Percentiles rank a stretch among this genome's conserved stretches.
Evolutionary conservation across 2,113 vertebrate species (phyloP).

Genomic region (Leptobrachium ailaonicum): DNA sequence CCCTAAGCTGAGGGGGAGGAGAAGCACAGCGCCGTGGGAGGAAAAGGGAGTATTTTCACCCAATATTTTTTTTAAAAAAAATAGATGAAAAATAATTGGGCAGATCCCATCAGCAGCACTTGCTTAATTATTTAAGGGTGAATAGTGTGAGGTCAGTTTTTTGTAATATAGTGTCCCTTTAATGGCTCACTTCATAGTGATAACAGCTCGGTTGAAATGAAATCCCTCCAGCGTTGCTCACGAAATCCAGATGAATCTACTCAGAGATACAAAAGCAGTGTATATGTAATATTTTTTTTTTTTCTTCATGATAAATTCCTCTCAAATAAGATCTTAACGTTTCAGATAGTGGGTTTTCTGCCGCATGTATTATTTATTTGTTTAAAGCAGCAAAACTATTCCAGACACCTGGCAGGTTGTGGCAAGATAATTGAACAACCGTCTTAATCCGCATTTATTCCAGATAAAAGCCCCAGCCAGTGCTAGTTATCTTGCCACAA

Average conservation of each 20-base stretch:
- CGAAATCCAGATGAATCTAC: neutral
- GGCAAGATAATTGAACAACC: slow-evolving; percentile 28
- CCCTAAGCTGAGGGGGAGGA: too few species aligned
- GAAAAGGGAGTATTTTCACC: too few species aligned
- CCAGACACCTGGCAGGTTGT: slow-evolving; percentile 28
- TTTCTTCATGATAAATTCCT: neutral
- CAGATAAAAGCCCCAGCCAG: slow-evolving; percentile 16
- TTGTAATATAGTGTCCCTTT: too few species aligned
- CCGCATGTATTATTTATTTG: neutral
- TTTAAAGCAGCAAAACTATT: slow-evolving; percentile 15
- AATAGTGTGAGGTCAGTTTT: too few species aligned
- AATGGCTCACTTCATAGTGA: too few species aligned
- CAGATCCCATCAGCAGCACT: too few species aligned
- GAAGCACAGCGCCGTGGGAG: too few species aligned
- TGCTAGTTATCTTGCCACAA: slow-evolving; percentile 28
- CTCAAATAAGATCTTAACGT: neutral
- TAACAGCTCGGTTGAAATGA: too few species aligned
- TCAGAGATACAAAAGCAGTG: neutral
- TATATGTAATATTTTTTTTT: neutral
- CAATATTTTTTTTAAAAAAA: too few species aligned
- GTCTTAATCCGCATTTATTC: slow-evolving; percentile 38
- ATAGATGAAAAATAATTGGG: too few species aligned
- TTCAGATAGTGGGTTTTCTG: slow-evolving; percentile 7
- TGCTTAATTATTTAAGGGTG: too few species aligned
- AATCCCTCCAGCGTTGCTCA: too few species aligned